A percentile compares a stretch with the other conserved stretches of the same genome.
These are phyloP conservation scores for Biston stratarius DNA, from an alignment of 2,888 invertebrate species.

Conservation along the genomic window DNA sequence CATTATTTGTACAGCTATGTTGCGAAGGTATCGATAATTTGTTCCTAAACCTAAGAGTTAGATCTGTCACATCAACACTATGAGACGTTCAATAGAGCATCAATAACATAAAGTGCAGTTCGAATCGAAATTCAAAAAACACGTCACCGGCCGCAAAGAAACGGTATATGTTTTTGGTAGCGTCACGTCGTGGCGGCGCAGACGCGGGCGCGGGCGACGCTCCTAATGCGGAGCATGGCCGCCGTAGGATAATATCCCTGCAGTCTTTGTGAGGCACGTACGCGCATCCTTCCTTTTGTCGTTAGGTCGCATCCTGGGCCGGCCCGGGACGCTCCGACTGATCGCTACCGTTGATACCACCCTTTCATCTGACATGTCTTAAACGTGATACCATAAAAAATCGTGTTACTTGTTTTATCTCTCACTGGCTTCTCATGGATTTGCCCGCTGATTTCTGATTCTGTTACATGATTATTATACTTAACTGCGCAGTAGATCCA, in stretches of 20 bases:
- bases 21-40: no score
- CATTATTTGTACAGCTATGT: no score
- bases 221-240: conserved; percentile 66
- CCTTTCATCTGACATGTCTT: conserved; percentile 13
- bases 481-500: no score
- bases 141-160: background rate
- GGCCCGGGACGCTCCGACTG: conserved; percentile 30
- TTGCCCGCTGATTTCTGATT: background rate
- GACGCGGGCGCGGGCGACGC: conserved; percentile 56
- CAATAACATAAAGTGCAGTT: background rate
- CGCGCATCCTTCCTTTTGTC: conserved; percentile 80
- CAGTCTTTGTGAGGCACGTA: conserved; percentile 81
- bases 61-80: no score
- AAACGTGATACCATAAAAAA: conserved; percentile 2
- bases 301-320: conserved; percentile 45
- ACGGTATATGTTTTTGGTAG: conserved; percentile 46
- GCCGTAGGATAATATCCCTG: conserved; percentile 73
- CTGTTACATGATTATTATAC: no score
- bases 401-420: background rate
- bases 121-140: background rate
- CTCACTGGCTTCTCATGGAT: background rate
- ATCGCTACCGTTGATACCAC: conserved; percentile 21
- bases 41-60: no score
- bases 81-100: background rate
- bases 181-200: conserved; percentile 50